phyloP scores from a whole-genome alignment of 2,113 vertebrate genomes.

The Elgaria multicarinata region DNA sequence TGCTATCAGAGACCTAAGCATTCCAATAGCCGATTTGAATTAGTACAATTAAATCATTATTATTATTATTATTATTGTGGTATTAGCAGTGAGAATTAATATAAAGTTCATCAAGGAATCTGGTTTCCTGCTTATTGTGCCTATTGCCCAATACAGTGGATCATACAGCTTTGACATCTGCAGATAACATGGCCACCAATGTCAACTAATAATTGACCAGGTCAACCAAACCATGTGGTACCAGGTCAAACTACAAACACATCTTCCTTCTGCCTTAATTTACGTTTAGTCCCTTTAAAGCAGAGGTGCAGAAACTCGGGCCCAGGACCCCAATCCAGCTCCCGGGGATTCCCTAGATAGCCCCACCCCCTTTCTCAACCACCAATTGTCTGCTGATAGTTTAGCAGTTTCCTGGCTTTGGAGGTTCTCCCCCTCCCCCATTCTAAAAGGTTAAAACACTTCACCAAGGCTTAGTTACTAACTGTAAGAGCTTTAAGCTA shows the following conservation, averaged over 20 bases:
- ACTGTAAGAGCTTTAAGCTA: too few relatives aligned
- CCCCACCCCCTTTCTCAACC: too few relatives aligned
- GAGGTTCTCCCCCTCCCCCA: too few relatives aligned
- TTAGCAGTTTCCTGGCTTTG: too few relatives aligned
- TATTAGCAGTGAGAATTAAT: background rate
- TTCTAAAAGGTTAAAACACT: too few relatives aligned
- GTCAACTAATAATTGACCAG: background rate
- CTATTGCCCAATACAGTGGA: background rate
- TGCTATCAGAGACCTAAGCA: background rate
- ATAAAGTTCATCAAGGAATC: background rate
- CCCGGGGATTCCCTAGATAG: too few relatives aligned
- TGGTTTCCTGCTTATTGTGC: background rate
- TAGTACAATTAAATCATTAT: background rate
- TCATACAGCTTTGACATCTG: background rate
- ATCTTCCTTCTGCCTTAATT: background rate
- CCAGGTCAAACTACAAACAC: too few relatives aligned
- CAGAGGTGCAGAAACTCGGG: too few relatives aligned
- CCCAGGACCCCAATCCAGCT: too few relatives aligned
- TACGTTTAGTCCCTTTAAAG: background rate
- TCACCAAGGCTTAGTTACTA: too few relatives aligned
- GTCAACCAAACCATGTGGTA: background rate
- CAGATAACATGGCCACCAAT: background rate
- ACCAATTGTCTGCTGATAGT: too few relatives aligned
- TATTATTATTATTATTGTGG: background rate
- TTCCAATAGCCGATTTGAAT: background rate